A percentile compares a stretch with the other conserved stretches of the same genome.
phyloP scores from a whole-genome alignment of 2,113 vertebrate species.

The Indicator maculatus region DNA sequence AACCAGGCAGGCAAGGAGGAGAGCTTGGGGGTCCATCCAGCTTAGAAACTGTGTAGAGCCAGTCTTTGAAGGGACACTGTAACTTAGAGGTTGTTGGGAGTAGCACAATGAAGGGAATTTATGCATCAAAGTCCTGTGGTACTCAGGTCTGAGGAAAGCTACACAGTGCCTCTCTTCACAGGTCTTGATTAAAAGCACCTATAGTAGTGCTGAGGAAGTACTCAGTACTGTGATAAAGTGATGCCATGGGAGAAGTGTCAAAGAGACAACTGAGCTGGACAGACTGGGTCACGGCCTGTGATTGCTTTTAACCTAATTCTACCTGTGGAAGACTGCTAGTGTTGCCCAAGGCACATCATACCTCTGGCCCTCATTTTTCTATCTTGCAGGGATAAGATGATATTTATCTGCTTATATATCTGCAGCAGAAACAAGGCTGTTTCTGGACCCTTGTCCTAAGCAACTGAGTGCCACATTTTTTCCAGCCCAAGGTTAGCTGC shows the following conservation, averaged over 20 bases:
- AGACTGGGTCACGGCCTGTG: not conserved
- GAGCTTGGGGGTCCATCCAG: not conserved
- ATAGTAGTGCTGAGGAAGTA: accelerated
- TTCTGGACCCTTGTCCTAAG: not conserved
- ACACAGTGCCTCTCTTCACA: not conserved
- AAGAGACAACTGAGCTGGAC: not conserved
- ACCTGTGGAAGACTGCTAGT: not conserved
- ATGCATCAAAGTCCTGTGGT: not conserved
- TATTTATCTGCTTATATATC: not conserved
- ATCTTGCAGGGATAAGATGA: not conserved
- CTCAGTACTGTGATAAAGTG: not conserved
- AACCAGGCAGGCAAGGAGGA: not conserved
- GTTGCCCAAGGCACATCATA: not conserved
- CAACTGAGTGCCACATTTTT: not conserved
- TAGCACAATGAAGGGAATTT: not conserved
- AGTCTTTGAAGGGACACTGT: not conserved
- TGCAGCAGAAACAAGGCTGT: not conserved
- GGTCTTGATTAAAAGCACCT: not conserved
- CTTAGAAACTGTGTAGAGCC: not conserved
- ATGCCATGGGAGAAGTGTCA: not conserved
- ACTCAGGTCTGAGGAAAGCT: not conserved
- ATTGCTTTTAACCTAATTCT: not conserved
- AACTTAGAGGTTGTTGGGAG: not conserved
- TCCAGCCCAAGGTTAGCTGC: not conserved
- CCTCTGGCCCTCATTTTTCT: not conserved